Percentiles rank a stretch among this genome's conserved stretches.
Evolutionary conservation across 2,888 invertebrate species (phyloP).

Genomic region (Parnassius apollo): DNA sequence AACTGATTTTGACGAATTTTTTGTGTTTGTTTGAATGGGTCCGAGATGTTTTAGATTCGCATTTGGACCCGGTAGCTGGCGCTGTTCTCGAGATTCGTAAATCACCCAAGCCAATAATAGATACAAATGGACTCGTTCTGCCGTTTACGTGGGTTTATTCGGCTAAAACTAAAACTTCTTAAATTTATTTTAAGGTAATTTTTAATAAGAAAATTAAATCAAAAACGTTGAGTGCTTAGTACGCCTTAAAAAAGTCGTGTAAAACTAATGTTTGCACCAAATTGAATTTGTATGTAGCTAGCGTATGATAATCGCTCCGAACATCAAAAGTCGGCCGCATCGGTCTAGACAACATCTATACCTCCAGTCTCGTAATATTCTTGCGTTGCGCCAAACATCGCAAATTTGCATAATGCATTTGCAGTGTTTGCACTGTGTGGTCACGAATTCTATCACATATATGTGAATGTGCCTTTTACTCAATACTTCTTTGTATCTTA

Average conservation of each 20-base stretch:
- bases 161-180: too few relatives aligned
- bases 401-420: conserved; percentile 48
- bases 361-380: conserved; percentile 30
- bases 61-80: too few relatives aligned
- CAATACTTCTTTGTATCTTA: background rate
- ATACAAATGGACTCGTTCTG: too few relatives aligned
- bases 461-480: conserved; percentile 33
- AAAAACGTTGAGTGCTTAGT: too few relatives aligned
- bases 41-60: too few relatives aligned
- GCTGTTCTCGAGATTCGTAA: too few relatives aligned
- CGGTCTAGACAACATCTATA: conserved; percentile 16
- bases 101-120: too few relatives aligned
- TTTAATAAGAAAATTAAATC: too few relatives aligned
- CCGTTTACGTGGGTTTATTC: too few relatives aligned
- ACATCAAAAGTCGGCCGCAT: conserved; percentile 25
- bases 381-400: conserved; percentile 45
- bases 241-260: background rate
- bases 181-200: too few relatives aligned
- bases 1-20: too few relatives aligned
- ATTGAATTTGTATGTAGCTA: conserved; percentile 8
- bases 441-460: conserved; percentile 31
- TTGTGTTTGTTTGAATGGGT: too few relatives aligned
- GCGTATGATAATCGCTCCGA: background rate
- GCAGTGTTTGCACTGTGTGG: conserved; percentile 43
- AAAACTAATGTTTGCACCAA: background rate